Conservation (phyloP, 2,797 vertebrate species). For the Cyprinella venusta region DNA sequence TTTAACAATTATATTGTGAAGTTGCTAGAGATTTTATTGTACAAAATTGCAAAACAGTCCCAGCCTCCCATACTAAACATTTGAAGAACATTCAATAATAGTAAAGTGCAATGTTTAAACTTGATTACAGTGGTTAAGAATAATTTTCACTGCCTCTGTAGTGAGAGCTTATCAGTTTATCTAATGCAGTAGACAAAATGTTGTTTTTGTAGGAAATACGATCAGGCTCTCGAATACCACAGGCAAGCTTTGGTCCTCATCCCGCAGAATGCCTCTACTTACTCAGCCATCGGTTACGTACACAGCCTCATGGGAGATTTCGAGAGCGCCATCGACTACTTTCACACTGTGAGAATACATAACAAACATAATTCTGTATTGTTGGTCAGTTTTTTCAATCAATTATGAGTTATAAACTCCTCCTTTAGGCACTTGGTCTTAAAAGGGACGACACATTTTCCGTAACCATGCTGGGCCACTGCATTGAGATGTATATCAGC, state of each 20-base stretch:
- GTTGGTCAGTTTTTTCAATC: background rate
- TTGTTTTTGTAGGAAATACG: constrained; percentile 85
- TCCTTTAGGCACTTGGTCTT: constrained; percentile 90
- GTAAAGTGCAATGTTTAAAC: background rate
- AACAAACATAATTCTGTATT: background rate
- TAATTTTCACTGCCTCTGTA: background rate
- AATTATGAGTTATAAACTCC: background rate
- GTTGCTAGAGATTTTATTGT: background rate
- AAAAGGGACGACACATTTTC: constrained; percentile 98
- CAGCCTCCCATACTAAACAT: background rate
- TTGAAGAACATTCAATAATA: background rate
- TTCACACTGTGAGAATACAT: constrained; percentile 88
- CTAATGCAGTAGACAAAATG: background rate
- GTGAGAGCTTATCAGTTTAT: background rate
- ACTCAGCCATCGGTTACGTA: constrained; percentile 95
- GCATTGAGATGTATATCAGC: constrained; percentile 99
- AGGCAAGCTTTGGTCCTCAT: constrained; percentile 96
- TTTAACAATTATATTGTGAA: background rate
- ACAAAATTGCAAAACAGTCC: background rate
- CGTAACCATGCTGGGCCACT: constrained; percentile 98
- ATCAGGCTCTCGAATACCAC: constrained; percentile 97
- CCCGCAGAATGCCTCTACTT: constrained; percentile 98
- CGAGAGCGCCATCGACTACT: constrained; percentile 98
- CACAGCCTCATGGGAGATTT: constrained; percentile 99
- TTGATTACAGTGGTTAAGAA: background rate